Conservation (phyloP, 2,888 invertebrate genomes). For the Brachypalpus laphriformis region DNA sequence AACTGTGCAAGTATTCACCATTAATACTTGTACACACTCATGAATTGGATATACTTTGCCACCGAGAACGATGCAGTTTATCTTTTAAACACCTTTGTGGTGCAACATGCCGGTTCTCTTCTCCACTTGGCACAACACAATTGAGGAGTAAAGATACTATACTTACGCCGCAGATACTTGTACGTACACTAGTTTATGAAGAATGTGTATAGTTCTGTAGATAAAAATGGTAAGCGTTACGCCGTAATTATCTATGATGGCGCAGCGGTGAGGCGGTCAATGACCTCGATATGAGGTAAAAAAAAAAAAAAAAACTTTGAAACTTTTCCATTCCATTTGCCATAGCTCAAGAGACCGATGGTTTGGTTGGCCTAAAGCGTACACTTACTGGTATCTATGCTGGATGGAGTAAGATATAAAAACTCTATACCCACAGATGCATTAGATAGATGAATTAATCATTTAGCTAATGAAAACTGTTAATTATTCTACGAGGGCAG, state of each 20-base stretch:
- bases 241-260: constrained; percentile 52
- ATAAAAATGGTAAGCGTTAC: constrained; percentile 64
- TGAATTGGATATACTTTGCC: constrained; percentile 2
- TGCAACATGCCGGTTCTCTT: constrained; percentile 21
- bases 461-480: constrained; percentile 49
- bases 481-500: constrained; percentile 39
- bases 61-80: constrained; percentile 18
- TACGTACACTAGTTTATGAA: constrained; percentile 22
- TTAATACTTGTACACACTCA: neutral
- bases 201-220: constrained; percentile 38
- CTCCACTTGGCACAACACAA: neutral
- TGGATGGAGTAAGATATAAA: constrained; percentile 10
- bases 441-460: constrained; percentile 53
- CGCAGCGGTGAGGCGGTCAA: constrained; percentile 28
- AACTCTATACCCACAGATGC: constrained; percentile 10
- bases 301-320: neutral
- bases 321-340: constrained; percentile 51
- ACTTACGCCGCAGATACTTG: neutral
- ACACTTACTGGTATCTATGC: constrained; percentile 1
- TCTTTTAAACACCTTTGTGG: constrained; percentile 44
- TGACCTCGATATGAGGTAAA: constrained; percentile 46
- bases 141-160: constrained; percentile 33
- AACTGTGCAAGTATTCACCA: constrained; percentile 27
- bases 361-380: constrained; percentile 24
- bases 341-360: too few species aligned